Evolutionary conservation across 92 coral and sea anemone genomes (phyloP).

Genomic region (Epizoanthus rinbou): DNA sequence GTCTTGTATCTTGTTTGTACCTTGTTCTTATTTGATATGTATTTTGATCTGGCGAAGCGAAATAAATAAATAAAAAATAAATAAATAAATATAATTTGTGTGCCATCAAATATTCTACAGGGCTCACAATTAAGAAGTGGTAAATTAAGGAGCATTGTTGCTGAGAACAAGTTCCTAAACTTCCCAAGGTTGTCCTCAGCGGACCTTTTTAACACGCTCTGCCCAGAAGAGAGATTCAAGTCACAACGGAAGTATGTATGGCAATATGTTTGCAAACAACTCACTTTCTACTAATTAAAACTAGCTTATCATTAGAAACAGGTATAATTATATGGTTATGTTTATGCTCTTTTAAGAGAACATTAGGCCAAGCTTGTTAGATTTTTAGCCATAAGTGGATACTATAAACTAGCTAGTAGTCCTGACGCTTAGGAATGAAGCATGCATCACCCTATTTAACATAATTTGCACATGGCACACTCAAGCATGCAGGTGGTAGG

Average conservation of each 20-base stretch:
- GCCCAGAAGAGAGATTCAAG: slow-evolving; percentile 90
- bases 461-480: too few species aligned
- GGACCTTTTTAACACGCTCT: slow-evolving; percentile 69
- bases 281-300: neutral
- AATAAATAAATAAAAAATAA: too few species aligned
- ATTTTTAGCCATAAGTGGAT: too few species aligned
- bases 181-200: slow-evolving; percentile 86
- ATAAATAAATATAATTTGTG: neutral
- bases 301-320: neutral
- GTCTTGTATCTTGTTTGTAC: too few species aligned
- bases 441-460: too few species aligned
- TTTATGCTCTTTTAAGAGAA: too few species aligned
- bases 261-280: neutral
- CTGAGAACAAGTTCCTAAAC: slow-evolving; percentile 69
- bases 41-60: too few species aligned
- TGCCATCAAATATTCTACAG: slow-evolving; percentile 41
- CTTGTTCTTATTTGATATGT: too few species aligned
- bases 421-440: too few species aligned
- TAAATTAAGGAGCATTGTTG: slow-evolving; percentile 71
- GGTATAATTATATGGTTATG: neutral
- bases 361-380: too few species aligned
- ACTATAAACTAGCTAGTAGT: too few species aligned
- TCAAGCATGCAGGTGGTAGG: too few species aligned
- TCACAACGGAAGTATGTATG: slow-evolving; percentile 77
- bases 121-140: slow-evolving; percentile 83